A percentile compares a stretch with the other conserved stretches of the same genome.
These are phyloP conservation scores for Diorhabda elongata DNA, from an alignment of 1,140 invertebrate genomes.

Conservation along the genomic window DNA sequence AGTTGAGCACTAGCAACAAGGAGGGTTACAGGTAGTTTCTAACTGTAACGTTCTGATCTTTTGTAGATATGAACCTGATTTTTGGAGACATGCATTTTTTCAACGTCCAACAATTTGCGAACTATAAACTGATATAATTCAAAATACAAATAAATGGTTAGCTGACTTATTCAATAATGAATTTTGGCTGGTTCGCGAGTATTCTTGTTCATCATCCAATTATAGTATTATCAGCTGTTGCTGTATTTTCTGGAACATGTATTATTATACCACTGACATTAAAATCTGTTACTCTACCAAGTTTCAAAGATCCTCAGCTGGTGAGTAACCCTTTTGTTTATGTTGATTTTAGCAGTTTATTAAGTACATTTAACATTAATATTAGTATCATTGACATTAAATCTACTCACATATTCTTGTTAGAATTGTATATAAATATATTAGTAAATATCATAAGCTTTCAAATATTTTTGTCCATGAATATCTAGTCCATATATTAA, in stretches of 20 bases:
- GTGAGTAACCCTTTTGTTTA: slow-evolving; percentile 28
- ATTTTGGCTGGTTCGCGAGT: slow-evolving; percentile 37
- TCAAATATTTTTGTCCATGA: too few species aligned
- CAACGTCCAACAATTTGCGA: background rate
- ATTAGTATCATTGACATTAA: too few species aligned
- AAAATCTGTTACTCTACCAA: slow-evolving; percentile 33
- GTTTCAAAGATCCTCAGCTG: slow-evolving; percentile 45
- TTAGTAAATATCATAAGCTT: too few species aligned
- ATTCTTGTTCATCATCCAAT: slow-evolving; percentile 41
- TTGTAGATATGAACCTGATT: background rate
- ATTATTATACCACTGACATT: slow-evolving; percentile 40
- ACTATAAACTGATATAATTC: background rate
- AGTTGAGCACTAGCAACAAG: background rate
- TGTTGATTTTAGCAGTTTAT: too few species aligned
- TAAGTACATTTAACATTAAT: too few species aligned
- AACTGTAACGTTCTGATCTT: background rate
- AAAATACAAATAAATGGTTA: slow-evolving; percentile 2
- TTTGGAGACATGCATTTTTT: background rate
- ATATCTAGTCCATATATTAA: too few species aligned
- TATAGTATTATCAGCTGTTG: slow-evolving; percentile 36
- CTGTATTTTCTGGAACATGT: slow-evolving; percentile 40
- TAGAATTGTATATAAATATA: too few species aligned
- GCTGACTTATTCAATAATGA: slow-evolving; percentile 26
- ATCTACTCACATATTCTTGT: too few species aligned
- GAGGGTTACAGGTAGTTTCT: background rate